Base-by-base conservation (phyloP, 2,113 vertebrate genomes). In the Salvelinus fontinalis region DNA sequence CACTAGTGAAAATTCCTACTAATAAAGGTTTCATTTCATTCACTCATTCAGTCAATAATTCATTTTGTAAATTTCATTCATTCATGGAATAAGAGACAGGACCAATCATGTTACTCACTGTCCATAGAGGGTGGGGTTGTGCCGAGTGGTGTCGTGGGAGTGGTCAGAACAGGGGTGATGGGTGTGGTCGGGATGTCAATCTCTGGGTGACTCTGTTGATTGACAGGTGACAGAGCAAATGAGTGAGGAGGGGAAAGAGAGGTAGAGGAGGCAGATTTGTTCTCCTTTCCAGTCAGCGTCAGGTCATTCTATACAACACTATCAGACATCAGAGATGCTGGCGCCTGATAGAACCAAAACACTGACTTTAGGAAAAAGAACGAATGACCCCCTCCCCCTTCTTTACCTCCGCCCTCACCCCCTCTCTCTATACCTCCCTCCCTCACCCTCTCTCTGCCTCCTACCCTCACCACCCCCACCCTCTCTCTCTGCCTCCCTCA, bases 111-210 rank as follows among this genome's bases (percentile, higher is more conserved):
- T 12, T 0, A 73, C 93, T 94, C 89, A 97, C 97, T 94, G 88
- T 99, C 97, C 78, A 97, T 94, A 49, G 96, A 96, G 81, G 97
- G 97, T 0, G 97, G 96, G 0, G 96, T 97, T 22, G 97, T 98
- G 77, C 97, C 97, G 59, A 98, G 95, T 0, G 97, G 96, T 24
- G 96, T 96, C 11, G 93, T 95, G 3, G 98, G 97, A 3, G 96
- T 95, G 0, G 93, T 87, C 27, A 96, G 95, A 76, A 93, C 84
- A 2, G 96, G 95, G 24, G 91, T 94, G 18, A 76, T 76, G 0
- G 97, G 95, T 2, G 93, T 87, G 7, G 90, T 83, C 67, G 95
- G 88, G 75, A 99, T 94, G 34, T 97, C 96, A 66, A 99, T 97
- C 89, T 99, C 98, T 73, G 97, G 98, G 87, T 99, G 98, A 88